Conservation (phyloP, 2,113 vertebrate species). For the Sorex araneus region DNA sequence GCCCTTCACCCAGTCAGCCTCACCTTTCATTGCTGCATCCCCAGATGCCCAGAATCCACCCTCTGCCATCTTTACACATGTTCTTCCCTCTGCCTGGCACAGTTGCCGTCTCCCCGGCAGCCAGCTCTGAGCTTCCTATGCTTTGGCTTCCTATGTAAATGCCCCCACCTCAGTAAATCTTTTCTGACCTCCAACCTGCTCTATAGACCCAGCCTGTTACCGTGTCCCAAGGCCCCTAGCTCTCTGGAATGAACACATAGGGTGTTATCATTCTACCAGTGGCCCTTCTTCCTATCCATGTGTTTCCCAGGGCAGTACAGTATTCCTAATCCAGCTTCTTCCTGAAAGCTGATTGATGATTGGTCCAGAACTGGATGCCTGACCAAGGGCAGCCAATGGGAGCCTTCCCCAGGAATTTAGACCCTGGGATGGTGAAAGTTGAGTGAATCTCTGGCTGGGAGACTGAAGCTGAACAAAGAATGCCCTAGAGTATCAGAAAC, state of each 20-base stretch:
- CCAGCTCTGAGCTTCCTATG: background rate
- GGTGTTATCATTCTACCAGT: background rate
- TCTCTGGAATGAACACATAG: background rate
- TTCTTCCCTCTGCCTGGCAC: background rate
- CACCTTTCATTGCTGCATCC: background rate
- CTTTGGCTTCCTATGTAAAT: background rate
- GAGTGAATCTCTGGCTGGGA: background rate
- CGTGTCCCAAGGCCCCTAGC: background rate
- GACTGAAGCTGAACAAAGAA: background rate
- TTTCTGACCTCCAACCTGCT: background rate
- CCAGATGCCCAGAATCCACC: background rate
- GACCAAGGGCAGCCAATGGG: constrained; percentile 20
- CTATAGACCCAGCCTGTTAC: background rate
- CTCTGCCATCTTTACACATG: background rate
- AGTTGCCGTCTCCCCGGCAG: background rate
- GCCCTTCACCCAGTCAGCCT: background rate
- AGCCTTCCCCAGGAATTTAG: background rate
- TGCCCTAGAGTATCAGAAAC: background rate
- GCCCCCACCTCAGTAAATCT: background rate
- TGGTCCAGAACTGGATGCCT: background rate
- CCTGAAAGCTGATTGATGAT: background rate
- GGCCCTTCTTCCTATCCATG: background rate
- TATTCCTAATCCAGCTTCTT: background rate
- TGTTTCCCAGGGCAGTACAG: background rate
- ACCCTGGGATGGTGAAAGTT: background rate